Evolutionary conservation across 2,888 invertebrate genomes (phyloP), one percentile per base, ranked within the genome.

Genomic region (Nomada flava): DNA sequence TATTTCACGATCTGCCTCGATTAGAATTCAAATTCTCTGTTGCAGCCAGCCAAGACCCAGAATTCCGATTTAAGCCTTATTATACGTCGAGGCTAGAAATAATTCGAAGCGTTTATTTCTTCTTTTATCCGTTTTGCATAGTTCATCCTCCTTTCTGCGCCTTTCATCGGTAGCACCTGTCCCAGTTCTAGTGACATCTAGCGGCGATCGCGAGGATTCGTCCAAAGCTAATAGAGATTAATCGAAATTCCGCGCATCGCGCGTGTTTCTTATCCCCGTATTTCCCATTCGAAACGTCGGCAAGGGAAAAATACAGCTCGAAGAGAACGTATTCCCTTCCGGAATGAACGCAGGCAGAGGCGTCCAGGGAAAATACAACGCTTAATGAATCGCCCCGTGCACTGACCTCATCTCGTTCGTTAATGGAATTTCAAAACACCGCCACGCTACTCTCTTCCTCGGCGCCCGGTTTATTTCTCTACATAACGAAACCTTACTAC

Each of bases 341-440:
- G 44, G 50, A 36, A 72, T 55, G 59, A 42, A 68, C 68, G 79
- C 73, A 63, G 81, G 73, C 65, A 79, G 81, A 77, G 80, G 69
- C 65, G 76, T 52, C 50, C 76, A 73, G 82, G 76, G 86, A 80
- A 86, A 84, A 86, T 86, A 86, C 69, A 75, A 71, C 73, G 67
- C 62, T 86, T 86, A 87, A 89, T 87, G 86, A 88, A 88, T 85
- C 76, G 87, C 60, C 65, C 23, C 77, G 80, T 86, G 76, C 84
- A 82, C 89, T 89, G 87, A 87, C 88, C 89, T 91, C 90, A 88
- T 90, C 89, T 84, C 86, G 83, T 82, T 72, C 86, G 64, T 86
- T 92, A 92, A 92, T 92, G 92, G 92, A 92, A 92, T 92, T 92
- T 92, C 89, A 91, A 89, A 92, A 89, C 90, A 89, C 81, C 81